Evolutionary conservation across 2,888 invertebrate species (phyloP).

Genomic region (Tipula helvola): DNA sequence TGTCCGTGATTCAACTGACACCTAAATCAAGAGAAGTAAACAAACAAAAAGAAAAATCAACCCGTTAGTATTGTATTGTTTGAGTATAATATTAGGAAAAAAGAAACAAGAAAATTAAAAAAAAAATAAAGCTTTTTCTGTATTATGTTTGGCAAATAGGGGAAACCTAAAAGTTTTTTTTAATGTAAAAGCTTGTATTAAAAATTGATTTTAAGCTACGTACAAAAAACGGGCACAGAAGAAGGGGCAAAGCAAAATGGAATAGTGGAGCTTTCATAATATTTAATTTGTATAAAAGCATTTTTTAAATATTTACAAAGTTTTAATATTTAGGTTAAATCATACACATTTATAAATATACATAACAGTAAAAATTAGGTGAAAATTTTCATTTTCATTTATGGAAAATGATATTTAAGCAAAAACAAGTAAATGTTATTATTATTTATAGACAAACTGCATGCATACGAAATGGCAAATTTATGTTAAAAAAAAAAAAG

Average conservation of each 20-base stretch:
- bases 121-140: not conserved
- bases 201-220: not conserved
- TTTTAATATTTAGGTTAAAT: not conserved
- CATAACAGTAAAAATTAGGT: not conserved
- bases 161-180: not conserved
- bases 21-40: conserved; percentile 11
- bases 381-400: not conserved
- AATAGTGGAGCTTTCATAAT: not conserved
- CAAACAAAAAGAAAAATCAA: not conserved
- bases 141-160: not conserved
- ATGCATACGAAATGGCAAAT: not conserved
- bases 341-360: not conserved
- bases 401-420: not conserved
- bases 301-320: not conserved
- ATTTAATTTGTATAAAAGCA: not conserved
- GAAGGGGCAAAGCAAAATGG: not conserved
- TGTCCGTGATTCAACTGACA: conserved; percentile 13
- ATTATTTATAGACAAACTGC: not conserved
- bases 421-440: not conserved
- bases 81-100: not conserved
- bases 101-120: not conserved
- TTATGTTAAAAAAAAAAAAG: not conserved
- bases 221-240: not conserved
- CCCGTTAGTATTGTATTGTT: not conserved
- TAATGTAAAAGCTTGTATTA: not conserved